Conservation (phyloP, 2,888 invertebrate genomes). For the Cheilosia variabilis region DNA sequence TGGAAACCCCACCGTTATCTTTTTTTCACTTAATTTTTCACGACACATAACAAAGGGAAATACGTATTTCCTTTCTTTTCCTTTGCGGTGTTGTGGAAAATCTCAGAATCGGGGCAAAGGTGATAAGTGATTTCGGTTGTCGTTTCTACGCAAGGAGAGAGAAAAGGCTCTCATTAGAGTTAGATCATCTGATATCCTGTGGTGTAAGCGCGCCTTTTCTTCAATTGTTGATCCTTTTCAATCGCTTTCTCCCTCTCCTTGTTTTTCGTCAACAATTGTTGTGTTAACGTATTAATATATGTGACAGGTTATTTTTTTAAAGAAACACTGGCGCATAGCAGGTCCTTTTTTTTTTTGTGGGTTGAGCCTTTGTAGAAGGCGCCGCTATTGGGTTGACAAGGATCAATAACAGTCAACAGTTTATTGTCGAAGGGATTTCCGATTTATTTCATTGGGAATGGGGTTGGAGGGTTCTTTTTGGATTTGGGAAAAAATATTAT, state of each 20-base stretch:
- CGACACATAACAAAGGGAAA: conserved; percentile 2
- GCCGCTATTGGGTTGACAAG: conserved; percentile 52
- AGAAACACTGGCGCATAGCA: conserved; percentile 36
- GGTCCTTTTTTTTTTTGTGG: conserved; percentile 38
- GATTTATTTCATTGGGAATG: conserved; percentile 28
- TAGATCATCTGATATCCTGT: conserved; percentile 48
- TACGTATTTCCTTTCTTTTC: conserved; percentile 17
- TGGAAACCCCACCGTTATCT: conserved; percentile 26
- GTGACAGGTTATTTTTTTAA: conserved; percentile 58
- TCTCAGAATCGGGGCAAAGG: conserved; percentile 15
- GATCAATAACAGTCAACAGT: conserved; percentile 13
- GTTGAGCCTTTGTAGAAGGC: conserved; percentile 33
- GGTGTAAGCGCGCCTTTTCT: conserved; percentile 54
- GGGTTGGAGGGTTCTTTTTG: background rate
- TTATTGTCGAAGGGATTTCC: background rate
- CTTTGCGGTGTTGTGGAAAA: conserved; percentile 8
- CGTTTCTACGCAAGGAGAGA: conserved; percentile 13
- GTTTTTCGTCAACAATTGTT: conserved; percentile 38
- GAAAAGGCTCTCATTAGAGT: conserved; percentile 67
- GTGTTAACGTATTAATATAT: conserved; percentile 74
- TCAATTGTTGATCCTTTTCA: conserved; percentile 51
- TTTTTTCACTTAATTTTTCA: conserved; percentile 42
- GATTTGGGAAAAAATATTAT: no score
- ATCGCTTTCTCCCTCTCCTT: background rate
- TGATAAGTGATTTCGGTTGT: conserved; percentile 70